phyloP scores from a whole-genome alignment of 1,140 invertebrate species.

The Trichoplusia ni region DNA sequence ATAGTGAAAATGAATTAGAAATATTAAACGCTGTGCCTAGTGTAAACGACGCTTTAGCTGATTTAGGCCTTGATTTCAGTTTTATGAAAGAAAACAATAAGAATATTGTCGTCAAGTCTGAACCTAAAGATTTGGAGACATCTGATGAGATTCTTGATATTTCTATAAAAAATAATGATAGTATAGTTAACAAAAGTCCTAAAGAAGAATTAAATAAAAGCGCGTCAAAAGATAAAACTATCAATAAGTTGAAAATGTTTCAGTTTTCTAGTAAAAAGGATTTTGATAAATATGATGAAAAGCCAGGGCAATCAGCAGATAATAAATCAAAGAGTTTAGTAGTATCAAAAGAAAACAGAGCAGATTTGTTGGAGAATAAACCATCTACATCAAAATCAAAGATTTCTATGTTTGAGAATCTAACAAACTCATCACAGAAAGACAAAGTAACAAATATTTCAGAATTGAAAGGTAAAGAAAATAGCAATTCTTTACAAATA shows the following conservation, averaged over 20 bases:
- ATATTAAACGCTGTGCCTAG: constrained; percentile 71
- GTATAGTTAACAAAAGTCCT: constrained; percentile 11
- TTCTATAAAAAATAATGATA: constrained; percentile 25
- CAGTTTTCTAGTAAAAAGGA: constrained; percentile 61
- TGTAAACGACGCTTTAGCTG: constrained; percentile 72
- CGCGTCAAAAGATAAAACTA: constrained; percentile 43
- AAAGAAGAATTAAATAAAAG: not conserved
- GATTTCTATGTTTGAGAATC: constrained; percentile 17
- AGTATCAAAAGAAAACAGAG: constrained; percentile 25
- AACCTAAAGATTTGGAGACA: not conserved
- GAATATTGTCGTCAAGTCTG: not conserved
- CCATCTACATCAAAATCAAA: not conserved
- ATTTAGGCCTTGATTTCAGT: constrained; percentile 66
- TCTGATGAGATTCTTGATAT: not conserved
- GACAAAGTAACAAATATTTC: constrained; percentile 5
- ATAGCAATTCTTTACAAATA: constrained; percentile 32
- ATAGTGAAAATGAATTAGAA: constrained; percentile 46
- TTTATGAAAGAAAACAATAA: constrained; percentile 33
- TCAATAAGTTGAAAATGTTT: constrained; percentile 72
- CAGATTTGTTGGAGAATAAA: not conserved
- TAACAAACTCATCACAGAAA: constrained; percentile 29
- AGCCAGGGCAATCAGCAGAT: constrained; percentile 26
- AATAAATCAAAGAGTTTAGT: not conserved
- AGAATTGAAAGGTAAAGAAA: constrained; percentile 11
- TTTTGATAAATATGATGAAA: constrained; percentile 57